Conservation (phyloP, 2,797 vertebrate genomes). For the Myotis daubentonii region DNA sequence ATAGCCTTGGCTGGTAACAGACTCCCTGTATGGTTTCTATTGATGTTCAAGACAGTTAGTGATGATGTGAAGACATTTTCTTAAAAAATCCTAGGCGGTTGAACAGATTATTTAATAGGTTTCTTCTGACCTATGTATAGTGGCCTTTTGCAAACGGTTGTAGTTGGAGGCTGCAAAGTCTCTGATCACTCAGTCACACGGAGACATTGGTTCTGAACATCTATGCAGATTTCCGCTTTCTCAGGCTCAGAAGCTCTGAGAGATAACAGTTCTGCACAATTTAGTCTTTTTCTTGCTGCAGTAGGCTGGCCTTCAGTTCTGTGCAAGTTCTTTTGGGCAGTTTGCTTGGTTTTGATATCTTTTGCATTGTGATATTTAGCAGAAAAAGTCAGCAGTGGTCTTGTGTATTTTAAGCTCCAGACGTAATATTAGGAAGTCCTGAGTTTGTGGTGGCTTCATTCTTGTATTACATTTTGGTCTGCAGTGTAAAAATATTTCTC, state of each 20-base stretch:
- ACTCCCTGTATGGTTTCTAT: constrained; percentile 18
- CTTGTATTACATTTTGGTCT: constrained; percentile 23
- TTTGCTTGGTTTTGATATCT: constrained; percentile 34
- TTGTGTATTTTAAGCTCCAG: constrained; percentile 39
- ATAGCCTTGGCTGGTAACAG: constrained; percentile 63
- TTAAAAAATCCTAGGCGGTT: constrained; percentile 67
- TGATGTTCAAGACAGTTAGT: constrained; percentile 55
- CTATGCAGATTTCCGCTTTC: constrained; percentile 48
- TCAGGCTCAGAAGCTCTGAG: background rate
- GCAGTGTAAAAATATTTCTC: constrained; percentile 38
- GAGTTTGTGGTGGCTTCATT: constrained; percentile 55
- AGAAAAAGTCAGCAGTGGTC: constrained; percentile 28
- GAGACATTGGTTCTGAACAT: constrained; percentile 44
- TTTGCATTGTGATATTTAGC: background rate
- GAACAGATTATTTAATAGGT: constrained; percentile 48
- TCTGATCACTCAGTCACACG: background rate
- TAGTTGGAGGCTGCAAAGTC: constrained; percentile 40
- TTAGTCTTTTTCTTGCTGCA: constrained; percentile 42
- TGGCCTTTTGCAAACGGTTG: constrained; percentile 46
- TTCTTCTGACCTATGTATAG: background rate
- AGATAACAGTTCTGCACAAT: constrained; percentile 22
- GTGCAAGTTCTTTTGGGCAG: constrained; percentile 64
- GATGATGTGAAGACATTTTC: constrained; percentile 69
- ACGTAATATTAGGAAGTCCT: constrained; percentile 38
- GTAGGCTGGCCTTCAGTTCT: constrained; percentile 51